These are phyloP conservation scores for Xestia sexstrigata DNA, from an alignment of 2,888 invertebrate genomes.

Conservation along the genomic window DNA sequence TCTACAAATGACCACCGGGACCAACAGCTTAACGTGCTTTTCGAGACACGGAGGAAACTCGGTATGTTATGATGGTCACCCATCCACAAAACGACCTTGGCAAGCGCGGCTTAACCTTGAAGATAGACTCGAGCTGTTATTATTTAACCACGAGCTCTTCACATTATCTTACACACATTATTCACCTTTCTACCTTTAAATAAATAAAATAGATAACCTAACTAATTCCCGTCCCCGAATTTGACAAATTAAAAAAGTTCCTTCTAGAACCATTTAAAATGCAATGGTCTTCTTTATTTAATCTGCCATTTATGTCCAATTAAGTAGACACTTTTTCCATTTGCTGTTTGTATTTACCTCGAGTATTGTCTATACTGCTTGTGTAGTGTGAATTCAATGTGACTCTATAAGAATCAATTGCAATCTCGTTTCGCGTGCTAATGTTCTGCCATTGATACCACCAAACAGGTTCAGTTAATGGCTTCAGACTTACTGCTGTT, in stretches of 20 bases:
- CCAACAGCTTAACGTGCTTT: too few species aligned
- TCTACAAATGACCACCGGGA: too few species aligned
- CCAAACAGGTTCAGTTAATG: conserved; percentile 8
- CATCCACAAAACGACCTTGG: too few species aligned
- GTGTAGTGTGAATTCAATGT: not conserved
- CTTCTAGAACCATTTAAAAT: not conserved
- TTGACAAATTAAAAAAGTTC: not conserved
- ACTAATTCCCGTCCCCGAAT: too few species aligned
- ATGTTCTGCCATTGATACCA: not conserved
- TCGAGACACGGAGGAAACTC: too few species aligned
- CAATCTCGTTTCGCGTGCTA: conserved; percentile 7
- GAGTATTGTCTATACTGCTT: not conserved
- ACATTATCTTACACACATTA: too few species aligned
- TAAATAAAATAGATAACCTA: not conserved
- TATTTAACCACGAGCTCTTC: too few species aligned
- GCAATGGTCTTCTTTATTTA: not conserved
- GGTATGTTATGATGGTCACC: too few species aligned
- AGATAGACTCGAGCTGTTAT: too few species aligned
- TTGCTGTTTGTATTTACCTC: not conserved
- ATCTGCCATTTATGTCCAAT: not conserved
- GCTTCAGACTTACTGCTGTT: not conserved
- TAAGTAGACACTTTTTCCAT: not conserved
- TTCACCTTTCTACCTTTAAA: not conserved
- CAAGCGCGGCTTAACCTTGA: too few species aligned
- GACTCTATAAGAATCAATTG: conserved; percentile 8